phyloP scores from a whole-genome alignment of 2,888 invertebrate species.

The Melipona bicolor region DNA sequence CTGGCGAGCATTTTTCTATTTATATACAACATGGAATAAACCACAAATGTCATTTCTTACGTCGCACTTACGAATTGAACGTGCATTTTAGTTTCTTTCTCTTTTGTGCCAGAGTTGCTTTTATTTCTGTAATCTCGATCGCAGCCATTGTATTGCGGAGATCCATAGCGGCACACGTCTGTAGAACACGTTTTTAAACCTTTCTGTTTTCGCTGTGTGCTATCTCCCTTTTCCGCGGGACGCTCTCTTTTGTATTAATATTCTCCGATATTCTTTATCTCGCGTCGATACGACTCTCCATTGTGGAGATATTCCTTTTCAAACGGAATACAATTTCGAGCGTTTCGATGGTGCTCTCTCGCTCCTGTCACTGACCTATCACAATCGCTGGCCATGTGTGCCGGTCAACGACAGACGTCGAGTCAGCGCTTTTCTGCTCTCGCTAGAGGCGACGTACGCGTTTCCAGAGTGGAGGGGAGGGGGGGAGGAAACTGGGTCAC shows the following conservation, averaged over 20 bases:
- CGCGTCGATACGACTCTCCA: neutral
- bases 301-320: neutral
- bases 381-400: neutral
- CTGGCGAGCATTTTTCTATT: neutral
- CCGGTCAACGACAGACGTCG: slow-evolving; percentile 1
- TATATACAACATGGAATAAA: neutral
- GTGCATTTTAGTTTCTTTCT: too few species aligned
- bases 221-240: too few species aligned
- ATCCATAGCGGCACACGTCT: too few species aligned
- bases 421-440: slow-evolving; percentile 5
- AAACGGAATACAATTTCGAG: neutral
- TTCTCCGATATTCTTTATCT: too few species aligned
- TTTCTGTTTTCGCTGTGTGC: too few species aligned
- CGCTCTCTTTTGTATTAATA: neutral
- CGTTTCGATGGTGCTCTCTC: neutral
- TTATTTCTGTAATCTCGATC: too few species aligned
- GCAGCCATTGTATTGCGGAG: too few species aligned
- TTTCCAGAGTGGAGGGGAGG: neutral
- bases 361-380: neutral
- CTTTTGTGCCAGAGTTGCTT: too few species aligned
- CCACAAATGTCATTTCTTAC: too few species aligned
- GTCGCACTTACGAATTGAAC: too few species aligned
- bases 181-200: too few species aligned
- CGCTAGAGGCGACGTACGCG: neutral
- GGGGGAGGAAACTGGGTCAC: slow-evolving; percentile 3